Base-by-base conservation (phyloP, 2,797 vertebrate species). In the Gephyroberyx darwinii region DNA sequence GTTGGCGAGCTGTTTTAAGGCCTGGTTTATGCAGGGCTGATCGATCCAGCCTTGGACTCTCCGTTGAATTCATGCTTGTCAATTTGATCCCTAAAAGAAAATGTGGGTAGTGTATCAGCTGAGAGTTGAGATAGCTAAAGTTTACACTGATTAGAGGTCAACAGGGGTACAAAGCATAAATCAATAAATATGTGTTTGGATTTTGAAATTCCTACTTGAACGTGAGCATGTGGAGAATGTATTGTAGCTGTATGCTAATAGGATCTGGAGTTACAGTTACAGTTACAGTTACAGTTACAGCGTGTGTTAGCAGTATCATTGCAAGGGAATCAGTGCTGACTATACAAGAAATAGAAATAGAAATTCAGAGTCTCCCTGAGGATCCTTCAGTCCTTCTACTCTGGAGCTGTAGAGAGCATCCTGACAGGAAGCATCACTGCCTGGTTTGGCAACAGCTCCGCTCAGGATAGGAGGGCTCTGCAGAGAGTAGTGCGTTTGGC, bases 11-110 rank as follows among this genome's bases (percentile, higher is more conserved):
- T 86, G 41, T 81, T 71, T 85, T 74, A 86, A 74, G 58, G 53
- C 39, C 43, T 75, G 50, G 71, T 86, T 87, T 82, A 81, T 82
- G 78, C 67, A 79, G 43, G 48, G 39, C 54, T 78, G 71, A 84
- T 74, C 76, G 80, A 87, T 88, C 65, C 58, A 64, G 69, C 59
- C 54, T 78, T 80, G 74, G 76, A 76, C 64, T 70, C 66, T 56
- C 61, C 65, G 80, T 86, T 90, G 53, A 84, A 84, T 85, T 81
- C 54, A 77, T 72, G 78, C 50, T 60, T 76, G 69, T 81, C 77
- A 77, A 66, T 81, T 68, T 78, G 66, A 52, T 86, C 76, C 45
- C 74, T n/a, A 69, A 58, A 73, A 64, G 19, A 77, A 66, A 68
- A 69, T 50, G 81, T 71, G 73, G 79, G 69, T 52, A 80, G 59